phyloP scores from a whole-genome alignment of 1,140 invertebrate species.

The Drosophila pachea region DNA sequence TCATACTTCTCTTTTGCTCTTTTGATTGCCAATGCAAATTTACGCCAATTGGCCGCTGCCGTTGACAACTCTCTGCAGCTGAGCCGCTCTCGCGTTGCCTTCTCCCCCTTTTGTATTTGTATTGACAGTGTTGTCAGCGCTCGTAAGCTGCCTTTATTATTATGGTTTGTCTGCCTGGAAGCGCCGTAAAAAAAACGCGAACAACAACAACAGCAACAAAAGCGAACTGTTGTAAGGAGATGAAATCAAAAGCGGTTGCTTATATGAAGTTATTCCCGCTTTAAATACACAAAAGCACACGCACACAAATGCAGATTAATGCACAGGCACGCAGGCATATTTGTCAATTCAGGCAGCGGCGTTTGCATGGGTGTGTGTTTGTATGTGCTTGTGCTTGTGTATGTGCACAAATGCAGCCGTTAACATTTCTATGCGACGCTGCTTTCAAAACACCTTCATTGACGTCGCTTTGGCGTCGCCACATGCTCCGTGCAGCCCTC shows the following conservation, averaged over 20 bases:
- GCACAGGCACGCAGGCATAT: conserved; percentile 37
- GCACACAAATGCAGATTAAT: conserved; percentile 49
- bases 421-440: conserved; percentile 68
- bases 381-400: background rate
- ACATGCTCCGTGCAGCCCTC: background rate
- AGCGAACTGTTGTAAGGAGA: conserved; percentile 48
- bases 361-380: background rate
- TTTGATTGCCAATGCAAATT: conserved; percentile 67
- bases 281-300: conserved; percentile 49
- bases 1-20: conserved; percentile 35
- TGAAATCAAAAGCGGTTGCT: conserved; percentile 66
- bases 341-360: conserved; percentile 25
- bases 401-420: conserved; percentile 38
- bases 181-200: background rate
- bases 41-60: conserved; percentile 66
- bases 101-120: conserved; percentile 27
- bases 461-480: conserved; percentile 25
- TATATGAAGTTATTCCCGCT: conserved; percentile 64
- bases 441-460: conserved; percentile 58
- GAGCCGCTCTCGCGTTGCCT: conserved; percentile 8
- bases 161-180: conserved; percentile 29
- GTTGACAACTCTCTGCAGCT: conserved; percentile 50
- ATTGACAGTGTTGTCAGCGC: conserved; percentile 72
- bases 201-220: background rate
- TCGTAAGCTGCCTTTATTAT: conserved; percentile 72